Base-by-base conservation (phyloP, 2,888 invertebrate species). In the Campopleginae sp. region DNA sequence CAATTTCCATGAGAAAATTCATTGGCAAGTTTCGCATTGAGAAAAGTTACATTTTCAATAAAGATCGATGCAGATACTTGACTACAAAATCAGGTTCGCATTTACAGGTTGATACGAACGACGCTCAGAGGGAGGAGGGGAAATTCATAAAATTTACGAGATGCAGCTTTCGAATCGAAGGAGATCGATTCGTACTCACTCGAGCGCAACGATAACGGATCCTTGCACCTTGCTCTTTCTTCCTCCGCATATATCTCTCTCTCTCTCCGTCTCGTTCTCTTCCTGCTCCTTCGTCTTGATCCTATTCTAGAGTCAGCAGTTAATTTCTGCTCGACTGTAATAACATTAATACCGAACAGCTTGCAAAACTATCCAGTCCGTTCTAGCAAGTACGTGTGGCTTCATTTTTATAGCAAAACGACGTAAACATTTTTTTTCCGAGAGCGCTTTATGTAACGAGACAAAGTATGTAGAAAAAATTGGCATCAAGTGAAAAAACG, bases 171-270 rank as follows among this genome's bases (percentile, higher is more conserved):
- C 74, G 84, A 78, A 84, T 84, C 80, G 84, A 84, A 78, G 84
- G 81, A 78, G 81, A 85, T 85, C 85, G 81, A 81, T 85, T 81
- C 70, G 75, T 44, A 75, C 74, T 78, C 81, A 78, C 58, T 85
- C 81, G 78, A 78, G 85, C 85, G 78, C 44, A 58, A 78, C 66
- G 65, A 76, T 48, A 46, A 65, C 76, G 76, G 76, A 65, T 63
- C 76, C 48, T 72, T 70, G 70, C 61, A 61, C 74, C 58, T 63
- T 31, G 17, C 65, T 65, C 27, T 46, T 61, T 31, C 31, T 33
- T 46, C 46, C 46, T 31, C 44, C n/a, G n/a, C 58, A 17, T 58
- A 7, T 51, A 3, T 42, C 33, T 19, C 44, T 38, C 54, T 51
- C 72, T 33, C 72, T 54, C 54, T 2, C 54, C 46, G 27, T 31